Percentiles rank a stretch among this genome's conserved stretches.
These are phyloP conservation scores for Bos indicus DNA, from an alignment of 2,113 vertebrate species.

Conservation along the genomic window DNA sequence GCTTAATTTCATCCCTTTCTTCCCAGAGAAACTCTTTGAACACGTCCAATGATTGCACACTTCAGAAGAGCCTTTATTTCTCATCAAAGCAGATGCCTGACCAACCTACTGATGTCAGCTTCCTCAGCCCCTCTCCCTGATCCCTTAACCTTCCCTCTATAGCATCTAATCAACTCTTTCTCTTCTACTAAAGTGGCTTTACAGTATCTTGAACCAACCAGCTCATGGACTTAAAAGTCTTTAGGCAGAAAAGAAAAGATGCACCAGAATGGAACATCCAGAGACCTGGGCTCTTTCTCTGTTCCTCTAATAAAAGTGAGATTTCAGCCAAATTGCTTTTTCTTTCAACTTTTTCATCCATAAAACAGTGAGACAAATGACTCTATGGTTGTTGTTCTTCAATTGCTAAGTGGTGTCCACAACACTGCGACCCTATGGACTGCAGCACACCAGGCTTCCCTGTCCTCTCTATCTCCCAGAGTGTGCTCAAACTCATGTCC, in stretches of 20 bases:
- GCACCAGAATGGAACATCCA: background rate
- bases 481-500: background rate
- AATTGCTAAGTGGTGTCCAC: background rate
- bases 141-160: background rate
- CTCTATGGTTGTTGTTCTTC: background rate
- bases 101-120: background rate
- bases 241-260: background rate
- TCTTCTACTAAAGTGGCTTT: background rate
- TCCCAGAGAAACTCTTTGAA: constrained; percentile 62
- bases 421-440: background rate
- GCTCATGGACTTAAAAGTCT: background rate
- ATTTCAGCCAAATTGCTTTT: background rate
- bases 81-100: background rate
- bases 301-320: background rate
- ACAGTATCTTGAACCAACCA: background rate
- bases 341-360: background rate
- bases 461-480: background rate
- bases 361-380: background rate
- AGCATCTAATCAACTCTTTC: background rate
- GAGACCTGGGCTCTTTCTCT: background rate
- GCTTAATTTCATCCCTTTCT: constrained; percentile 68
- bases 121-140: background rate
- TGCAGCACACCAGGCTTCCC: background rate
- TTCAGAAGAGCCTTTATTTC: constrained; percentile 54
- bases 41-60: background rate